Evolutionary conservation across 2,888 invertebrate species (phyloP).

Genomic region (Torymus texanus): DNA sequence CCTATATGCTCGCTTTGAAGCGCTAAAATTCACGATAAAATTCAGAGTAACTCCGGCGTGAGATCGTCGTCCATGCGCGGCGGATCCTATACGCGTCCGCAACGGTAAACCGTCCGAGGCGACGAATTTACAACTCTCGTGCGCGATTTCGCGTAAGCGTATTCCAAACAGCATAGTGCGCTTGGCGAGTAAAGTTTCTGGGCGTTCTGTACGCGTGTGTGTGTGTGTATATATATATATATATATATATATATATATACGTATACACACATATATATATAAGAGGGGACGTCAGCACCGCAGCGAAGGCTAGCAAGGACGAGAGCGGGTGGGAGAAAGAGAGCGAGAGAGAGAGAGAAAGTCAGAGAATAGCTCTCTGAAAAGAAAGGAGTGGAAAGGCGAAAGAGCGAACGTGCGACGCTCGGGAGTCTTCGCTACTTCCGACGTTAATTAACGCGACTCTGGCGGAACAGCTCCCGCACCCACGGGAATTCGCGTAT

Average conservation of each 20-base stretch:
- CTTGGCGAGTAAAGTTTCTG: constrained; percentile 6
- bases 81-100: background rate
- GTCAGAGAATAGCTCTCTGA: background rate
- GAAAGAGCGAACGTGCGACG: constrained; percentile 6
- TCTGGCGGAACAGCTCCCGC: constrained; percentile 23
- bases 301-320: background rate
- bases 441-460: constrained; percentile 48
- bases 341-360: background rate
- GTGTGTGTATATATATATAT: too few species aligned
- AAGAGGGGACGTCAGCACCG: too few species aligned
- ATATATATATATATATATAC: too few species aligned
- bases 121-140: constrained; percentile 27
- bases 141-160: background rate
- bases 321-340: background rate
- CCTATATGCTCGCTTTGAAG: background rate
- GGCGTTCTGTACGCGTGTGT: background rate
- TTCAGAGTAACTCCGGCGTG: constrained; percentile 25
- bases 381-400: background rate
- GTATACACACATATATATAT: too few species aligned
- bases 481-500: constrained; percentile 14
- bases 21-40: constrained; percentile 34
- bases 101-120: constrained; percentile 21
- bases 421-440: constrained; percentile 26
- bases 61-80: constrained; percentile 17
- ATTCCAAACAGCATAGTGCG: constrained; percentile 6